These are phyloP conservation scores for Albula glossodonta DNA, from an alignment of 2,113 vertebrate species.

Conservation along the genomic window DNA sequence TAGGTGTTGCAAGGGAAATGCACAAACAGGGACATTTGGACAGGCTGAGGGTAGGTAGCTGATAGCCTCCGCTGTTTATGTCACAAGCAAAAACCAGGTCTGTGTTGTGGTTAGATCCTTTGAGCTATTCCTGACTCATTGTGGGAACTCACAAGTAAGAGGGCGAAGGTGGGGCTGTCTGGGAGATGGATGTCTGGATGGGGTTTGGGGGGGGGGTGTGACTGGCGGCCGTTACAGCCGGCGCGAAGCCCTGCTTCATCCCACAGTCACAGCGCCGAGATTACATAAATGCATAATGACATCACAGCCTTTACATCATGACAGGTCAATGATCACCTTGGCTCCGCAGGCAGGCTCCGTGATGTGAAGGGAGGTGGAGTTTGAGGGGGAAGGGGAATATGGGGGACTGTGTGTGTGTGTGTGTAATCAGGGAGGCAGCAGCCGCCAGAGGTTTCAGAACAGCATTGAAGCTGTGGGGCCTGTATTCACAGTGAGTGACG, in stretches of 20 bases:
- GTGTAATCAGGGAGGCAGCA: not conserved
- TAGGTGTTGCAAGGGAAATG: not conserved
- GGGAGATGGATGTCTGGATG: constrained; percentile 18
- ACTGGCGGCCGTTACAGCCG: constrained; percentile 15
- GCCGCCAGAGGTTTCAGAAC: not conserved
- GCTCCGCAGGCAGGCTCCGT: constrained; percentile 4
- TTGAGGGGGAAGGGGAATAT: not conserved
- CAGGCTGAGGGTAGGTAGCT: no score
- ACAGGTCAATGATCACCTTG: constrained; percentile 41
- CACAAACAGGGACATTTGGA: not conserved
- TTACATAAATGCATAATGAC: constrained; percentile 47
- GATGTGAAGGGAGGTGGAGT: constrained; percentile 7
- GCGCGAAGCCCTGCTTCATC: not conserved
- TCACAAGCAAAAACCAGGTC: constrained; percentile 15
- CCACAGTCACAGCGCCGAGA: constrained; percentile 21
- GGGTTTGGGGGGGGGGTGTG: constrained; percentile 2
- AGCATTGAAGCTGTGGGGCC: constrained; percentile 40
- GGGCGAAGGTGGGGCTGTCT: constrained; percentile 16
- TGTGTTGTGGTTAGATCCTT: constrained; percentile 18
- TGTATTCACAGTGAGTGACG: constrained; percentile 30
- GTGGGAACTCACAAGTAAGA: not conserved
- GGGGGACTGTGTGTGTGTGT: not conserved
- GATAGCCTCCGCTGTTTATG: not conserved
- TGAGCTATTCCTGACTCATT: constrained; percentile 22
- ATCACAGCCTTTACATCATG: constrained; percentile 25